These are phyloP conservation scores for Tanytarsus gracilentus DNA, from an alignment of 2,888 invertebrate species.

Conservation along the genomic window DNA sequence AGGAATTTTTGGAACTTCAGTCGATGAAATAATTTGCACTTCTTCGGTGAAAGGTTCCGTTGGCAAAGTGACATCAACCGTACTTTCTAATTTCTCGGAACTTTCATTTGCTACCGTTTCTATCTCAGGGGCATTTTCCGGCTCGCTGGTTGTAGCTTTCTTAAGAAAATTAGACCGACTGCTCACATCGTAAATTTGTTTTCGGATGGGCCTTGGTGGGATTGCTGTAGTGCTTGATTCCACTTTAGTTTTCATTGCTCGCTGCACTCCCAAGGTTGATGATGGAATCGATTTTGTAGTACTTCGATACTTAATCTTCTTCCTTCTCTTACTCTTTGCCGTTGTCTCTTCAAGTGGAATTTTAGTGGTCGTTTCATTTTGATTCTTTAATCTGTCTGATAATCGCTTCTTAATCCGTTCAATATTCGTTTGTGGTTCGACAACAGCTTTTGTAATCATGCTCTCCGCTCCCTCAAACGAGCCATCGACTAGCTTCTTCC, in stretches of 20 bases:
- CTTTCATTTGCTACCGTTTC: too few relatives aligned
- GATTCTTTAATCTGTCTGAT: not conserved
- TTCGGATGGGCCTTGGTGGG: not conserved
- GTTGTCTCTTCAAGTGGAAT: not conserved
- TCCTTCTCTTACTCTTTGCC: not conserved
- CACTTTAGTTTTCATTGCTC: not conserved
- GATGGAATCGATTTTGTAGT: not conserved
- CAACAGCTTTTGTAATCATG: not conserved
- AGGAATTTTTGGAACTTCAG: too few relatives aligned
- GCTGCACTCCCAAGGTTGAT: not conserved
- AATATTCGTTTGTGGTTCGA: not conserved
- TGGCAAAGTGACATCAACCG: too few relatives aligned
- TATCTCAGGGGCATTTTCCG: not conserved
- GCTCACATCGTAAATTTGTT: conserved; percentile 13
- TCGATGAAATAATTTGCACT: too few relatives aligned
- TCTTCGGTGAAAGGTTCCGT: too few relatives aligned
- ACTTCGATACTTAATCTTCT: not conserved
- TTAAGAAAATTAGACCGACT: conserved; percentile 17
- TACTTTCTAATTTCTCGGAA: too few relatives aligned
- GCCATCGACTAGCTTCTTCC: not conserved
- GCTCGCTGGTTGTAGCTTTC: not conserved
- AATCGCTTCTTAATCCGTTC: conserved; percentile 3
- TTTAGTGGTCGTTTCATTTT: not conserved
- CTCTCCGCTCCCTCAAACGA: conserved; percentile 11
- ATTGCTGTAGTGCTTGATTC: not conserved